Percentiles rank a stretch among this genome's conserved stretches.
Evolutionary conservation across 2,113 vertebrate genomes (phyloP).

Genomic region (Manacus vitellinus): DNA sequence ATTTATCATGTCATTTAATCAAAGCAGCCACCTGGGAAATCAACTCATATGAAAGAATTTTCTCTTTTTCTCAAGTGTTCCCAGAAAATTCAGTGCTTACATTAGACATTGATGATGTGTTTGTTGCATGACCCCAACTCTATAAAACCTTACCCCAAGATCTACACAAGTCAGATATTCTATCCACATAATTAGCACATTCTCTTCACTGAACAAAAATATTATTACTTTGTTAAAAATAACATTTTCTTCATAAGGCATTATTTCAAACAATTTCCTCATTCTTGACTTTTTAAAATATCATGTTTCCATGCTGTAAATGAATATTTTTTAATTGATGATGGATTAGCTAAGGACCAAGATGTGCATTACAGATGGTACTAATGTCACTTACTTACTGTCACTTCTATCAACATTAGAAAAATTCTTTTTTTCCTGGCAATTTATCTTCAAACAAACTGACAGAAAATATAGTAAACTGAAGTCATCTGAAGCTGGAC

Average conservation of each 20-base stretch:
- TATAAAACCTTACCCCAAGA: neutral
- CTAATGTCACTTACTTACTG: neutral
- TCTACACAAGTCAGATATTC: neutral
- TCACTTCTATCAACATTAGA: neutral
- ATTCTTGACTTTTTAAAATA: neutral
- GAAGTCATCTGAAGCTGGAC: neutral
- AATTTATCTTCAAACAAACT: neutral
- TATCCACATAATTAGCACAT: neutral
- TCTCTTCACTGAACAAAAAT: neutral
- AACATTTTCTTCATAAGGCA: neutral
- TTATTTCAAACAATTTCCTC: neutral
- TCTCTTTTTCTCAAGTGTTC: neutral
- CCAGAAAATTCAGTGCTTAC: neutral
- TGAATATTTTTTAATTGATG: neutral
- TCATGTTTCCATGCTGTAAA: neutral
- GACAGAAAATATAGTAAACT: neutral
- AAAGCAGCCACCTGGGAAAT: neutral
- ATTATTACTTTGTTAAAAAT: neutral
- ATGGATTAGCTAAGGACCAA: neutral
- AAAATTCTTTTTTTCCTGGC: neutral
- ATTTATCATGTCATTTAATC: neutral
- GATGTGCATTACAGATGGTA: neutral
- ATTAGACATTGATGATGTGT: neutral
- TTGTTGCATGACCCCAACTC: neutral
- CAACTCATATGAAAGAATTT: rapidly evolving